phyloP scores from a whole-genome alignment of 2,888 invertebrate species.

The Rhagonycha lutea region DNA sequence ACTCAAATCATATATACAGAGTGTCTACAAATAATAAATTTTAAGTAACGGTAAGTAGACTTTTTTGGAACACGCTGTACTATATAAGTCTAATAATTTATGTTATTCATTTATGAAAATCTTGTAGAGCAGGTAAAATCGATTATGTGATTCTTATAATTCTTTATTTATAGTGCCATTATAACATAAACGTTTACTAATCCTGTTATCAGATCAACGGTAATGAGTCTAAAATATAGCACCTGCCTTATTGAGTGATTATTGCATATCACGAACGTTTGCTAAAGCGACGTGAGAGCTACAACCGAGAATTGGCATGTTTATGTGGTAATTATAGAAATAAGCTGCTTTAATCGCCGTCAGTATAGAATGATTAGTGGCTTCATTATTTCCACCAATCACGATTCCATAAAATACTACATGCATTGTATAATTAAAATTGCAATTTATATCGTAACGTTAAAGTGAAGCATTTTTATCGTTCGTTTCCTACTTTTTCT shows the following conservation, averaged over 20 bases:
- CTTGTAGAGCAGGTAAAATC: not conserved
- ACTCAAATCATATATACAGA: not conserved
- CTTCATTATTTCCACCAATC: slow-evolving; percentile 55
- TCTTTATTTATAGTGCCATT: slow-evolving; percentile 15
- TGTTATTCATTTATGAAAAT: not conserved
- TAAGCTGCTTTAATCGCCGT: slow-evolving; percentile 54
- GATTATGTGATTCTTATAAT: slow-evolving; percentile 4
- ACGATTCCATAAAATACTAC: slow-evolving; percentile 50
- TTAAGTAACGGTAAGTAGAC: not conserved
- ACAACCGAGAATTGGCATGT: slow-evolving; percentile 51
- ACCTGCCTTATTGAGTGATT: slow-evolving; percentile 38
- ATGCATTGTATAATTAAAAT: slow-evolving; percentile 52
- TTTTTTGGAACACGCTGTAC: not conserved
- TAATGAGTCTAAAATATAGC: slow-evolving; percentile 31
- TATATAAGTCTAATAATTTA: not conserved
- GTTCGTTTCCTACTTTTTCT: not conserved
- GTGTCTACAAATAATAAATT: not conserved
- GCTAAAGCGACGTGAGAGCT: slow-evolving; percentile 32
- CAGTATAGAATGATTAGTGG: slow-evolving; percentile 53
- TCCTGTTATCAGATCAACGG: slow-evolving; percentile 24
- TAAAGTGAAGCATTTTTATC: not conserved
- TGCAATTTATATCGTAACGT: slow-evolving; percentile 47
- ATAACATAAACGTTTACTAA: slow-evolving; percentile 18
- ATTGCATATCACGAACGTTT: slow-evolving; percentile 34
- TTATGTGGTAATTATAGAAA: slow-evolving; percentile 55